Conservation (phyloP, 2,888 invertebrate genomes). For the Cryptus armator region DNA sequence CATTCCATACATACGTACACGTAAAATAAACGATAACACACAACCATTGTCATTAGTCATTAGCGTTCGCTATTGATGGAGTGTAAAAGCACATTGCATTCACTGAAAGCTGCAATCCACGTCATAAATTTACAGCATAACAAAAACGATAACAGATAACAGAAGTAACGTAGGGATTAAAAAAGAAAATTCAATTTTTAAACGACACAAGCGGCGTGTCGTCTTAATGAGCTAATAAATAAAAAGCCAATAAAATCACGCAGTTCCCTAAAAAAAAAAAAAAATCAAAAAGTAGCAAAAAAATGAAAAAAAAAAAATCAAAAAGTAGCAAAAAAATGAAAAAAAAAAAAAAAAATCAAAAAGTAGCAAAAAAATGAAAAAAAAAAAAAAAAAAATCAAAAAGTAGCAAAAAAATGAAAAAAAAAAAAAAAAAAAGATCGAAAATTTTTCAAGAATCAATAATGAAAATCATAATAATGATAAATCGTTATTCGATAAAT, state of each 20-base stretch:
- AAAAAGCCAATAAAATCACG: neutral
- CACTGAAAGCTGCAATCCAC: constrained; percentile 13
- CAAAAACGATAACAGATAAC: neutral
- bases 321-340: neutral
- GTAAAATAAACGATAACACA: neutral
- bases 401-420: neutral
- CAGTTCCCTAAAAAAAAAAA: neutral
- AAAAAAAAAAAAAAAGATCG: neutral
- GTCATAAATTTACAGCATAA: neutral
- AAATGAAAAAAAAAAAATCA: neutral
- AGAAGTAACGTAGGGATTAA: neutral
- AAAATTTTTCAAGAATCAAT: neutral
- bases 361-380: neutral
- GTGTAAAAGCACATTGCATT: constrained; percentile 5
- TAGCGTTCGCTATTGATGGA: neutral
- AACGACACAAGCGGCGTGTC: neutral
- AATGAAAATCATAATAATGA: neutral
- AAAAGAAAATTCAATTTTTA: neutral
- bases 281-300: neutral
- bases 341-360: neutral
- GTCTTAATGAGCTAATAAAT: neutral
- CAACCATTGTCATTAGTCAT: constrained; percentile 2
- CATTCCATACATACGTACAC: neutral
- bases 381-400: neutral
- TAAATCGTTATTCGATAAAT: neutral